Evolutionary conservation across 2,888 invertebrate species (phyloP).

Genomic region (Phaonia tiefii): DNA sequence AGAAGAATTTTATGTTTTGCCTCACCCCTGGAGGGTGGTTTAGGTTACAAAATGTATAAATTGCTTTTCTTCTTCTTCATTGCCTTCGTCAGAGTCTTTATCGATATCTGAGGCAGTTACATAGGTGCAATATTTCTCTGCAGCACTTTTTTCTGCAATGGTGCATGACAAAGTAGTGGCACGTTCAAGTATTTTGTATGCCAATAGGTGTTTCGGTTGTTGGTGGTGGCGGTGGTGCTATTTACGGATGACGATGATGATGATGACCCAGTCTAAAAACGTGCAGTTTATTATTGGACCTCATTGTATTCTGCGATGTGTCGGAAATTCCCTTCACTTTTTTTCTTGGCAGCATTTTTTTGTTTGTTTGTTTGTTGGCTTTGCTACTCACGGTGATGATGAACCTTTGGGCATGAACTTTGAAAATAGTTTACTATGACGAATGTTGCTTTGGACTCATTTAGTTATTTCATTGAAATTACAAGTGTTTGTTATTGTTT

Average conservation of each 20-base stretch:
- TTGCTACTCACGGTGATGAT: neutral
- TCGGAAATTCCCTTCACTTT: constrained; percentile 66
- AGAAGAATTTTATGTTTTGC: constrained; percentile 22
- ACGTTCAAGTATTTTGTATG: constrained; percentile 17
- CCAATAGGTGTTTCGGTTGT: constrained; percentile 17
- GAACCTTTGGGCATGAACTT: constrained; percentile 47
- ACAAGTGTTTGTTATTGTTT: neutral
- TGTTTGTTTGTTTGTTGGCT: constrained; percentile 6
- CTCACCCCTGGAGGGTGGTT: constrained; percentile 48
- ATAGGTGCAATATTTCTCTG: neutral
- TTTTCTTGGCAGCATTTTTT: constrained; percentile 29
- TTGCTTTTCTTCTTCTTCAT: neutral
- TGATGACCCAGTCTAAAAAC: constrained; percentile 50
- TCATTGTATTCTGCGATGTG: constrained; percentile 38
- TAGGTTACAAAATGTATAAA: constrained; percentile 14
- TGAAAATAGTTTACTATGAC: constrained; percentile 7
- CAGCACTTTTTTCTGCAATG: neutral
- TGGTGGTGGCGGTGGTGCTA: neutral
- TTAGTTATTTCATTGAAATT: constrained; percentile 5
- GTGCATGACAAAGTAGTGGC: constrained; percentile 4
- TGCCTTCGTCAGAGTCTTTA: neutral
- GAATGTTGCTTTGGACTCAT: neutral
- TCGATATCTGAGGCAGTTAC: neutral
- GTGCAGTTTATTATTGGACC: constrained; percentile 45
- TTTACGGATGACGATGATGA: constrained; percentile 1